phyloP scores from a whole-genome alignment of 2,797 vertebrate species.

The Myiotriccus ornatus region DNA sequence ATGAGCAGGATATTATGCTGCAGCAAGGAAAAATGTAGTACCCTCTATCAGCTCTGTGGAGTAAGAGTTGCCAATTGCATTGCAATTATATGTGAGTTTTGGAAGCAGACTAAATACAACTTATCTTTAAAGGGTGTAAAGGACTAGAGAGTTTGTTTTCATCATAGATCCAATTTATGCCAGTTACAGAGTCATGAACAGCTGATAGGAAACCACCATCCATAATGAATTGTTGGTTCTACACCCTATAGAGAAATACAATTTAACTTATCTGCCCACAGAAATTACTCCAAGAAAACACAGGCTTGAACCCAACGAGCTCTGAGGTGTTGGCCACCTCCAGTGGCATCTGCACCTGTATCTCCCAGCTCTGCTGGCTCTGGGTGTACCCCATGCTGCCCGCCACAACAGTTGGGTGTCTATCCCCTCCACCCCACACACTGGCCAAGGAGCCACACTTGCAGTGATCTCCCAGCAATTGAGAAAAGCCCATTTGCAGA shows the following conservation, averaged over 20 bases:
- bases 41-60: neutral
- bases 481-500: neutral
- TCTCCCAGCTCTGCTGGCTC: neutral
- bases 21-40: neutral
- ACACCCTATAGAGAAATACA: neutral
- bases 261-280: neutral
- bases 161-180: neutral
- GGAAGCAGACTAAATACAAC: neutral
- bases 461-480: neutral
- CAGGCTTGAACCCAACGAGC: neutral
- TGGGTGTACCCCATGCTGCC: fast-evolving
- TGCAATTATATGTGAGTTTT: neutral
- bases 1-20: neutral
- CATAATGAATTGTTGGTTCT: neutral
- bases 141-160: neutral
- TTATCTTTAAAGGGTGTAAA: neutral
- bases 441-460: neutral
- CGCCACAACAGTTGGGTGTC: neutral
- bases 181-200: neutral
- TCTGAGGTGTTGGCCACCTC: fast-evolving
- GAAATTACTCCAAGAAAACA: fast-evolving
- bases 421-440: fast-evolving
- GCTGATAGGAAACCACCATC: neutral
- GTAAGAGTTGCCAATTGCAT: neutral
- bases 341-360: fast-evolving